phyloP scores from a whole-genome alignment of 2,888 invertebrate species.

The Orchestes rusci region DNA sequence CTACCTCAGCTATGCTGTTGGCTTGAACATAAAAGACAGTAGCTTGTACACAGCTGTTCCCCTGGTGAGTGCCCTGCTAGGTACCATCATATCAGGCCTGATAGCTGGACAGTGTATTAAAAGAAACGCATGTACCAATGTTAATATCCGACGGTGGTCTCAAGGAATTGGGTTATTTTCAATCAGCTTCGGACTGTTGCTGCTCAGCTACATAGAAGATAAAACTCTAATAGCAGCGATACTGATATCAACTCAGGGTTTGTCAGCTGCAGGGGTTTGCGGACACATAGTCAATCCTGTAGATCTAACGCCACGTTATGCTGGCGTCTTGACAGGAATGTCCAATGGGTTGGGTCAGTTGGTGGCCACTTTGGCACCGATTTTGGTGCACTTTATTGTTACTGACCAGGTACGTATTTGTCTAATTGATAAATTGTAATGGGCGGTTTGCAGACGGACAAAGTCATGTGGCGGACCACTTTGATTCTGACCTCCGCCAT shows the following conservation, averaged over 20 bases:
- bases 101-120: constrained; percentile 11
- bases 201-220: background rate
- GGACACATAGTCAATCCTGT: constrained; percentile 16
- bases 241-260: constrained; percentile 4
- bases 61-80: constrained; percentile 8
- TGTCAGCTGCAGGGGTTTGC: background rate
- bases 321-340: constrained; percentile 14
- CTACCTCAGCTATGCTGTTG: constrained; percentile 19
- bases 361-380: constrained; percentile 15
- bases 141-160: constrained; percentile 16
- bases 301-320: constrained; percentile 17
- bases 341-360: constrained; percentile 17
- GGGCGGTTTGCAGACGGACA: constrained; percentile 19
- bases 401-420: constrained; percentile 11
- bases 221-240: background rate
- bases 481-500: constrained; percentile 66
- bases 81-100: constrained; percentile 9
- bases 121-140: constrained; percentile 10
- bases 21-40: constrained; percentile 18
- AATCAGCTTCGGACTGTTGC: background rate
- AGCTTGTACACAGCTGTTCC: constrained; percentile 15
- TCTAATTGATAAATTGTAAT: background rate
- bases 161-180: constrained; percentile 8
- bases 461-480: constrained; percentile 56
- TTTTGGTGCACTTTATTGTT: constrained; percentile 17